Evolutionary conservation across 2,797 vertebrate species (phyloP).

Genomic region (Enteromius anoplus): DNA sequence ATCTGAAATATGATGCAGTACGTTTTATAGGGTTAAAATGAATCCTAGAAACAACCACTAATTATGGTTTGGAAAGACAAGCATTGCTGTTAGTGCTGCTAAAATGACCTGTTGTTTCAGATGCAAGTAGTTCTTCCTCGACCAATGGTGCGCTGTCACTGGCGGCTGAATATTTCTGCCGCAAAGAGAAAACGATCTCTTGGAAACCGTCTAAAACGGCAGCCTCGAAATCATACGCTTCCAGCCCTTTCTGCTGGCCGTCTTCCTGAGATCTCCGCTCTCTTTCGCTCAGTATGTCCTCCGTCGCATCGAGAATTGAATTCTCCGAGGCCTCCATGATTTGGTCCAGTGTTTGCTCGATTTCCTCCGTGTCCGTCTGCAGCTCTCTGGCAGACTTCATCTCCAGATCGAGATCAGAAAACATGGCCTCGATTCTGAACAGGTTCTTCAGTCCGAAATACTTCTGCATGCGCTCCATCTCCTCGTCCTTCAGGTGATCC

Average conservation of each 20-base stretch:
- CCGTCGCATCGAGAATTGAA: conserved; percentile 82
- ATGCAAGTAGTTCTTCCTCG: conserved; percentile 50
- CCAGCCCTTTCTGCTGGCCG: conserved; percentile 65
- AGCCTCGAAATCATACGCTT: conserved; percentile 81
- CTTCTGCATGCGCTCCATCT: conserved; percentile 74
- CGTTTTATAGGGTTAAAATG: not conserved
- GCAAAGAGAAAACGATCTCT: conserved; percentile 88
- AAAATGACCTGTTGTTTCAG: conserved; percentile 71
- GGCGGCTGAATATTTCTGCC: conserved; percentile 80
- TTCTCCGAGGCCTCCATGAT: conserved; percentile 87
- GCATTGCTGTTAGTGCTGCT: not conserved
- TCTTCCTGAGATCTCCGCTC: conserved; percentile 63
- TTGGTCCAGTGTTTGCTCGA: conserved; percentile 81
- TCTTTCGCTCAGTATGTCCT: conserved; percentile 81
- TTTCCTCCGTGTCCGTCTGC: conserved; percentile 67
- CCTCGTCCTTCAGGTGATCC: conserved; percentile 80
- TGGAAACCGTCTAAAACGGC: conserved; percentile 88
- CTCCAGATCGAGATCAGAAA: conserved; percentile 81
- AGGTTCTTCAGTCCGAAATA: conserved; percentile 80
- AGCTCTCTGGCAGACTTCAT: conserved; percentile 75
- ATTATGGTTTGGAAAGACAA: not conserved
- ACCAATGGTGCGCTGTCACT: conserved; percentile 76
- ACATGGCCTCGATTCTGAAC: conserved; percentile 84
- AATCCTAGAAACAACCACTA: not conserved
- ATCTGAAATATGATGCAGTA: no score